A percentile compares a stretch with the other conserved stretches of the same genome.
Evolutionary conservation across 2,888 invertebrate genomes (phyloP).

Genomic region (Xestia sexstrigata): DNA sequence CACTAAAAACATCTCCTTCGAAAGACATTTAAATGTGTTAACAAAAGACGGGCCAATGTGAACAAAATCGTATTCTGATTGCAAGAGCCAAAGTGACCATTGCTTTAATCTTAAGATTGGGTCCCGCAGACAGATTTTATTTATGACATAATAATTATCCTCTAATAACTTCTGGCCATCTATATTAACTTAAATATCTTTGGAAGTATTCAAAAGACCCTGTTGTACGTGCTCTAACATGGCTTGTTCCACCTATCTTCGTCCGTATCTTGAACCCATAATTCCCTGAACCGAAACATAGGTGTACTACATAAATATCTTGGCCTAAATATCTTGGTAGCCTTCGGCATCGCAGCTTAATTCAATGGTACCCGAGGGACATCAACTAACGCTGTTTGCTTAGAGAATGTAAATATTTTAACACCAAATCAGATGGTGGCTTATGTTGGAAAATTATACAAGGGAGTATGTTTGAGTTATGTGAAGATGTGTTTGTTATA

Average conservation of each 20-base stretch:
- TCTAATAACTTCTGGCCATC: too few relatives aligned
- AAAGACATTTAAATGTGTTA: neutral
- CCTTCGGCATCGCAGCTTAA: conserved; percentile 63
- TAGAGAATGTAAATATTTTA: conserved; percentile 63
- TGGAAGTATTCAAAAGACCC: neutral
- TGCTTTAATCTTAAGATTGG: neutral
- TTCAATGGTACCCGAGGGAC: conserved; percentile 66
- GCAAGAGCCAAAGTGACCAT: neutral
- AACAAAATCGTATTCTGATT: neutral
- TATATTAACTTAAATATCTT: neutral
- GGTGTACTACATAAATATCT: conserved; percentile 54
- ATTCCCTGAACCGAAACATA: conserved; percentile 29
- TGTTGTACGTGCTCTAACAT: neutral
- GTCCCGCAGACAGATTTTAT: too few relatives aligned
- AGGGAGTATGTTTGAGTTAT: conserved; percentile 3
- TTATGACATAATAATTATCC: too few relatives aligned
- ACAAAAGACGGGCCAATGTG: neutral
- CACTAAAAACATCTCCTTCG: neutral
- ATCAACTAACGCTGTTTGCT: conserved; percentile 57
- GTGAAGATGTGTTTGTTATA: neutral
- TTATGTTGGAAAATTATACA: conserved; percentile 36
- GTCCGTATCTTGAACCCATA: conserved; percentile 7
- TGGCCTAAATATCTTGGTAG: neutral
- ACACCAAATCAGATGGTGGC: conserved; percentile 39
- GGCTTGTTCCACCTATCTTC: neutral